Conservation (phyloP, 2,888 invertebrate species). For the Cephonodes hylas region DNA sequence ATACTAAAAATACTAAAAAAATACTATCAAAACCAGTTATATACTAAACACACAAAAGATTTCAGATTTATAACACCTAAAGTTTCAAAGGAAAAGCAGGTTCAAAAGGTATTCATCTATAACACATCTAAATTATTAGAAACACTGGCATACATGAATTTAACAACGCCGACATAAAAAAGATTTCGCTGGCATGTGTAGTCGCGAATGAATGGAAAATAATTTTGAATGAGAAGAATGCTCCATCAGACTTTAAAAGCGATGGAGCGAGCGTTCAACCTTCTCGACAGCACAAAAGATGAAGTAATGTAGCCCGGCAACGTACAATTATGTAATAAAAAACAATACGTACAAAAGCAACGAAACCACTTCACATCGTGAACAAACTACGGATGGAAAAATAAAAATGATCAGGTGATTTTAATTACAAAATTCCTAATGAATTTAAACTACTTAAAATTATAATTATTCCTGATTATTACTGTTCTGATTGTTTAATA, state of each 20-base stretch:
- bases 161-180: too few species aligned
- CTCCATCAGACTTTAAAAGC: conserved; percentile 14
- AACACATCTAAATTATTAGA: background rate
- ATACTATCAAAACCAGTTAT: too few species aligned
- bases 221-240: background rate
- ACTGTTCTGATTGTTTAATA: too few species aligned
- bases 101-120: too few species aligned
- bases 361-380: background rate
- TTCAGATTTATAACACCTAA: too few species aligned
- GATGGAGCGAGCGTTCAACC: background rate
- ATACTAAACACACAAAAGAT: too few species aligned
- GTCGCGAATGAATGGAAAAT: background rate
- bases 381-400: background rate
- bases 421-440: too few species aligned
- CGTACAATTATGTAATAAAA: background rate
- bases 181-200: background rate
- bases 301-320: background rate
- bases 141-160: background rate
- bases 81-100: too few species aligned
- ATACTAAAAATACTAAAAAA: too few species aligned
- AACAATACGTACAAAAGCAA: background rate
- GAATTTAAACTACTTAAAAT: too few species aligned
- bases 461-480: too few species aligned
- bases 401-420: too few species aligned
- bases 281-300: background rate